Base-by-base conservation (phyloP, 2,797 vertebrate genomes). In the Zenarchopterus dispar region DNA sequence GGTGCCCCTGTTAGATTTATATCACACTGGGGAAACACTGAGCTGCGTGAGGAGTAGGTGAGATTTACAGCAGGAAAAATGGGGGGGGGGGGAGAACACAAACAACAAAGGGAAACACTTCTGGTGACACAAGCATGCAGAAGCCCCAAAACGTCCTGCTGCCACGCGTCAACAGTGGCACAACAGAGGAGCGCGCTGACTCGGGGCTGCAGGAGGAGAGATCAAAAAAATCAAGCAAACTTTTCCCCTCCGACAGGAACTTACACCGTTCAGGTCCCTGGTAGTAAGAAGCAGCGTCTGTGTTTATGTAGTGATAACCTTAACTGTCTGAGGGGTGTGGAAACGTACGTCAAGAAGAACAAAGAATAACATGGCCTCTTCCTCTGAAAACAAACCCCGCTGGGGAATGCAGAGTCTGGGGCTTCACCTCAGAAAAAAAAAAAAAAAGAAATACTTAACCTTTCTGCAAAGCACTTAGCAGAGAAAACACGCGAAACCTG, bases 311-410 rank as follows among this genome's bases (percentile, higher is more conserved):
- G 54, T 43, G 82, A 84, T 85, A 81, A 88, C 67, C 62, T 69
- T 33, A 50, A 71, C 47, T 50, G 61, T 81, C 45, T 58, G 57
- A 78, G 66, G 74, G 80, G 61, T 61, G 42, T 56, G 75, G 68
- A 81, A 80, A 76, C 73, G 18, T 60, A 62, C 56, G 50, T 67
- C 75, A 67, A 73, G 77, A 66, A 73, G 71, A 74, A 67, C 66
- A 74, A 84, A 87, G 74, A 71, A 76, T 46, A 84, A 79, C 84
- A 78, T 0, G 69, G 67, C 64, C 73, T 61, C 79, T 88, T 91
- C 81, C 84, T 87, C 42, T 57, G 11, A 72, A 81, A 70, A 80
- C 81, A 84, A 72, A 41, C 74, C 75, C 82, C 2, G 65, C 46
- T 2, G 18, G 63, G 62, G 79, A 78, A 80, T 67, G 44, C 19